Evolutionary conservation across 2,797 vertebrate genomes (phyloP).

Genomic region (Melanotaenia pygmaea): DNA sequence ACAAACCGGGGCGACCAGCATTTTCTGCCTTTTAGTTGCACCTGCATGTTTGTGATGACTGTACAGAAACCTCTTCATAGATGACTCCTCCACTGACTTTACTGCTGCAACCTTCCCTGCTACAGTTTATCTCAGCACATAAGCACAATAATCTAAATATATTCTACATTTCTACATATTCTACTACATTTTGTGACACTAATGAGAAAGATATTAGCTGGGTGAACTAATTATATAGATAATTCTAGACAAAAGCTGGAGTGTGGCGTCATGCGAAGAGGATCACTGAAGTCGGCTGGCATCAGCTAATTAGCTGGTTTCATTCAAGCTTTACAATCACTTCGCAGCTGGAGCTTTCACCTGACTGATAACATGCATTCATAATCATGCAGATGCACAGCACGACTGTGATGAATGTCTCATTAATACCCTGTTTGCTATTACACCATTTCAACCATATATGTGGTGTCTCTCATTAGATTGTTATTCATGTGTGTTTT

Average conservation of each 20-base stretch:
- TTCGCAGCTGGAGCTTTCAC: slow-evolving; percentile 19
- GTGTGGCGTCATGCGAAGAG: not conserved
- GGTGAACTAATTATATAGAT: not conserved
- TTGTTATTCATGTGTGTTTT: not conserved
- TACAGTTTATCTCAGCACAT: not conserved
- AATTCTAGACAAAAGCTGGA: slow-evolving; percentile 8
- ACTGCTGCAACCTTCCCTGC: not conserved
- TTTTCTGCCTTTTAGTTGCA: not conserved
- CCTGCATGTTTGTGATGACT: no score
- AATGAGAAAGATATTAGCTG: not conserved
- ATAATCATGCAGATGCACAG: not conserved
- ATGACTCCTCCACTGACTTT: not conserved
- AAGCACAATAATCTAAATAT: no score
- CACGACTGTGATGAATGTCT: not conserved
- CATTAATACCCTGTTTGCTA: not conserved
- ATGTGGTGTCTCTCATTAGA: not conserved
- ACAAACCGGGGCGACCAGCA: no score
- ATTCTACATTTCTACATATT: no score
- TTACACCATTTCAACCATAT: not conserved
- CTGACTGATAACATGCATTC: not conserved
- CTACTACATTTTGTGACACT: not conserved
- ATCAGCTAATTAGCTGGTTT: slow-evolving; percentile 16
- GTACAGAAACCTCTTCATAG: no score
- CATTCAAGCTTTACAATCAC: slow-evolving; percentile 20
- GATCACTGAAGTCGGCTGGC: not conserved